Percentiles rank a stretch among this genome's conserved stretches.
phyloP scores from a whole-genome alignment of 2,797 vertebrate genomes.

The Tokudaia muenninki region DNA sequence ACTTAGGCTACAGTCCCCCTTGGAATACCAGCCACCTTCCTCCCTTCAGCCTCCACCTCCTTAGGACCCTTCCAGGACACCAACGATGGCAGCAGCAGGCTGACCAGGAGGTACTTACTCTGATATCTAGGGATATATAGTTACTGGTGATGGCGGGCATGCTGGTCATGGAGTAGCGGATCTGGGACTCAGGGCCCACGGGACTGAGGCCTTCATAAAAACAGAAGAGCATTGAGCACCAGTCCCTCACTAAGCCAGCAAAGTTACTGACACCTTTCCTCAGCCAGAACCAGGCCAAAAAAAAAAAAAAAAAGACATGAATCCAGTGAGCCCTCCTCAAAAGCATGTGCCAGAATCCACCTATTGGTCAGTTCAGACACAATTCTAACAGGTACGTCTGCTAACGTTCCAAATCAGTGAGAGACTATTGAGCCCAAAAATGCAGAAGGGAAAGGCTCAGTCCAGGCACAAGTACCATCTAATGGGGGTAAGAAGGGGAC shows the following conservation, averaged over 20 bases:
- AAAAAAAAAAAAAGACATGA: no score
- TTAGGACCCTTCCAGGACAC: not conserved
- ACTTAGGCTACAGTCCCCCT: not conserved
- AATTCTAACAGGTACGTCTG: not conserved
- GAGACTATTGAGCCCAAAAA: not conserved
- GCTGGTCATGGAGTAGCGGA: conserved; percentile 64
- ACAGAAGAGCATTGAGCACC: not conserved
- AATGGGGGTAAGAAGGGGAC: not conserved
- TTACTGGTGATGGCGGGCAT: conserved; percentile 70
- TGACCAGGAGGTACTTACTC: conserved; percentile 57
- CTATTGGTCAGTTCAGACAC: not conserved
- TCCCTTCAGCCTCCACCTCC: not conserved
- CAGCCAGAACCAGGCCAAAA: not conserved
- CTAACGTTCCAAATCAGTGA: not conserved
- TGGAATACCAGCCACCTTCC: not conserved
- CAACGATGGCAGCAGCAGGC: not conserved
- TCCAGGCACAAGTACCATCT: not conserved
- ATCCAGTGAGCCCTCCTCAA: not conserved
- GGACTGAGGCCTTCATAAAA: conserved; percentile 70
- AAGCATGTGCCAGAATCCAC: not conserved
- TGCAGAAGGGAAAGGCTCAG: not conserved
- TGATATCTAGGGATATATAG: conserved; percentile 75
- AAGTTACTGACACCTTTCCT: not conserved
- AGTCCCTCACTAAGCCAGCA: not conserved
- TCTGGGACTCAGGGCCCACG: conserved; percentile 79